Base-by-base conservation (phyloP, 2,888 invertebrate species). In the Phymatocera aterrima region DNA sequence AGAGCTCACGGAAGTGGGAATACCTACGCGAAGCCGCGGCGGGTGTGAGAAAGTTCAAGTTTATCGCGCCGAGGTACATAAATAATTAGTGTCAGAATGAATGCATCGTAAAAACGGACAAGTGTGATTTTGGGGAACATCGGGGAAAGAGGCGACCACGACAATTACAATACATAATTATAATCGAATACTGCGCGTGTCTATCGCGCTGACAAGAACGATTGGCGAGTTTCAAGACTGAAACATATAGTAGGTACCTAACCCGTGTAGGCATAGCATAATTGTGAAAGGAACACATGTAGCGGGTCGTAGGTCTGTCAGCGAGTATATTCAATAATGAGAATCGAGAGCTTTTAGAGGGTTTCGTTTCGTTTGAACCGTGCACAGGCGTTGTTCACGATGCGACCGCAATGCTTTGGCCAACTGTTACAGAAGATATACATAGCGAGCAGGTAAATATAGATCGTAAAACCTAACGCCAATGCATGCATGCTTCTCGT, bases 271-370 rank as follows among this genome's bases (percentile, higher is more conserved):
- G 60, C 31, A 60, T 34, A 61, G 28, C 28, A 6, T n/a, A n/a
- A n/a, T n/a, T n/a, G n/a, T 5, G 1, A 18, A 64, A 37, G n/a
- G 61, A 64, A 64, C 61, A 64, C 37, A 18, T 64, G 61, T 64
- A 64, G 34, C 34, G 61, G 6, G 37, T 64, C 34, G 61, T 64
- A 64, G 37, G 61, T 64, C 61, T 64, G 37, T 64, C 61, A 64
- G 34, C 61, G 61, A 37, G 61, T 64, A n/a, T n/a, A 37, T 64
- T 64, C 8, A 64, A 64, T 64, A 64, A 64, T 37, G 61, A 64
- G 18, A 37, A 64, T 6, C 34, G n/a, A n/a, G n/a, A n/a, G n/a
- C n/a, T n/a, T n/a, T n/a, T n/a, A n/a, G n/a, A n/a, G n/a, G n/a
- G n/a, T n/a, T n/a, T n/a, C n/a, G n/a, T n/a, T 64, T 37, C 18